Base-by-base conservation (phyloP, 2,888 invertebrate genomes). In the Aspidiotus destructor region DNA sequence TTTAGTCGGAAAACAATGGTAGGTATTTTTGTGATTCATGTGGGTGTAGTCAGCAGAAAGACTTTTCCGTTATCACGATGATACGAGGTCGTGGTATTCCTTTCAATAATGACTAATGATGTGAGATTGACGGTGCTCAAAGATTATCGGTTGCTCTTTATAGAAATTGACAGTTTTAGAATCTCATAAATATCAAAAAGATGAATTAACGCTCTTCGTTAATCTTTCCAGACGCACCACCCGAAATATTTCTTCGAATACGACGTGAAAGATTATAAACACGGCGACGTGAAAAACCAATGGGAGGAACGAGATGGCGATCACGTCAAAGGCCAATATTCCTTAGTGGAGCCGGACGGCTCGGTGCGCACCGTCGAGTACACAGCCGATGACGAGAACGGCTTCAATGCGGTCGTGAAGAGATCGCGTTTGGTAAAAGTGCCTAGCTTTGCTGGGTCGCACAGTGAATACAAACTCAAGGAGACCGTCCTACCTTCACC, bases 231-330 rank as follows among this genome's bases (percentile, higher is more conserved):
- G 61, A 42, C 53, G 13, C 54, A 68, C 16, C 53, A 52, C 5
- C 60, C 62, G n/a, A 69, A 69, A 62, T 69, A 69, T 44, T 69
- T 55, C 42, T 69, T 69, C 69, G 62, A 69, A 44, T 69, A 69
- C 55, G 69, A 62, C 41, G 55, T 69, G 11, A 69, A 62, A 69
- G 69, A 69, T 40, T 62, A 41, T 44, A 69, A 69, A 55, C 61
- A 53, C n/a, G 69, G 69, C 13, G 69, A 69, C 62, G 62, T 69
- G 17, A 69, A 69, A 28, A 69, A 69, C 15, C 69, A 69, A 55
- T 69, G 69, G 69, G 69, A 69, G 28, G 41, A 69, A 62, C 52
- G 69, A 11, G 69, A 69, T 8, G 69, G 69, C 5, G 69, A 69
- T 55, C 53, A 42, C 9, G 69, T 69, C 44, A 69, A 69, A 62